These are phyloP conservation scores for Kryptopterus vitreolus DNA, from an alignment of 2,797 vertebrate genomes.

Conservation along the genomic window DNA sequence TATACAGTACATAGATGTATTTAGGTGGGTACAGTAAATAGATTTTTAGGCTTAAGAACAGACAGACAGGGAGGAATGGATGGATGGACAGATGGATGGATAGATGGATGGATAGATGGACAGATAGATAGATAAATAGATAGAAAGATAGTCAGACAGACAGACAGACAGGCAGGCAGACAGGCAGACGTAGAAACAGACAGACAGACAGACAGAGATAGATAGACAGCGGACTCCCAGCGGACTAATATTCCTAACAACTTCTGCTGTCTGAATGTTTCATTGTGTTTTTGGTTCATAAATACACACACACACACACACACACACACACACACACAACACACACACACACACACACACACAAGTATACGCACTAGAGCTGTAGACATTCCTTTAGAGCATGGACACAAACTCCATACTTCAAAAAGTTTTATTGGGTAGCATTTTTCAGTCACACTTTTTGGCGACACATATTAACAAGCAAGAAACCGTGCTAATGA, in stretches of 20 bases:
- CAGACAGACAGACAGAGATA: no score
- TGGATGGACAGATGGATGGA: no score
- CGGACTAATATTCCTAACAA: slow-evolving; percentile 6
- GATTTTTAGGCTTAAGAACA: no score
- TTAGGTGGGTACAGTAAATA: no score
- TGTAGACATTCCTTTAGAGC: neutral
- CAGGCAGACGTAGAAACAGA: no score
- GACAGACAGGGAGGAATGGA: no score
- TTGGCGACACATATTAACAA: neutral
- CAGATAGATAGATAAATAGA: no score
- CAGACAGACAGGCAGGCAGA: no score
- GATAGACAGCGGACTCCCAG: no score
- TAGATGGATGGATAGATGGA: no score
- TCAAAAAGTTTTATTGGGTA: neutral
- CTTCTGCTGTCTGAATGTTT: slow-evolving; percentile 18
- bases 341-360: neutral
- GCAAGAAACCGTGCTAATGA: neutral
- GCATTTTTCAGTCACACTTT: neutral
- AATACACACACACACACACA: neutral
- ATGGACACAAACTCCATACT: neutral
- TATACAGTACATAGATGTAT: no score
- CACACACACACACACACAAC: neutral
- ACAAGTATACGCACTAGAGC: neutral
- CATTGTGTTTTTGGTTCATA: neutral
- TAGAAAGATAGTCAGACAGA: no score